Base-by-base conservation (phyloP, 2,113 vertebrate species). In the Saiga tatarica region DNA sequence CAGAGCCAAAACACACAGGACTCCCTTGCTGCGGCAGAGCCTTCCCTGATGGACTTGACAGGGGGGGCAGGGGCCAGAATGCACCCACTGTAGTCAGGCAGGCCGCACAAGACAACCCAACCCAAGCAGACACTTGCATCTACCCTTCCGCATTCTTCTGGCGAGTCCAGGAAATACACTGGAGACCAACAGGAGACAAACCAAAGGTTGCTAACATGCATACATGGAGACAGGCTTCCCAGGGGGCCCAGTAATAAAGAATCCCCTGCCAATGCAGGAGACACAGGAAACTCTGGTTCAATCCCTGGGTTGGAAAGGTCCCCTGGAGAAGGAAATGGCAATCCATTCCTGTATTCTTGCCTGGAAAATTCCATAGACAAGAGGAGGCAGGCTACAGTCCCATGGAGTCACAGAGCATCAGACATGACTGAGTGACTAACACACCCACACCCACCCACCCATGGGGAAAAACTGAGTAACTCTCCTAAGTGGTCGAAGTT, bases 11-110 rank as follows among this genome's bases (percentile, higher is more conserved):
- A 96, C 50, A 39, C 33, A 28, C 3, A 62, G 16, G 25, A 19
- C 36, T 84, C 30, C 33, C 19, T 74, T 45, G 0, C 52, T 87
- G 64, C 28, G 2, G 17, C 39, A 91, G 62, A 97, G 5, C 11
- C 8, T 60, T 64, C 60, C 60, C 30, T 64, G 30, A 64, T 33
- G 53, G 45, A 67, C 6, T 60, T 6, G 13, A 28, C 57, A 10
- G 62, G 83, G 21, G 2, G 64, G 7, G 3, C 67, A 45, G 5
- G 16, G 30, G 30, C 21, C 60, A 67, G 62, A 93, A 81, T 25
- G 12, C 45, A 47, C 13, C 15, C 3, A 9, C 7, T 45, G 25
- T 0, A 2, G 39, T 25, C 30, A 55, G 21, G 17, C 12, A 1
- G 64, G 26, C 2, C 4, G 7, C 25, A 16, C 26, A 50, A 28